A percentile compares a stretch with the other conserved stretches of the same genome.
Conservation (phyloP, 2,113 vertebrate species). For the Bothrops jararaca region DNA sequence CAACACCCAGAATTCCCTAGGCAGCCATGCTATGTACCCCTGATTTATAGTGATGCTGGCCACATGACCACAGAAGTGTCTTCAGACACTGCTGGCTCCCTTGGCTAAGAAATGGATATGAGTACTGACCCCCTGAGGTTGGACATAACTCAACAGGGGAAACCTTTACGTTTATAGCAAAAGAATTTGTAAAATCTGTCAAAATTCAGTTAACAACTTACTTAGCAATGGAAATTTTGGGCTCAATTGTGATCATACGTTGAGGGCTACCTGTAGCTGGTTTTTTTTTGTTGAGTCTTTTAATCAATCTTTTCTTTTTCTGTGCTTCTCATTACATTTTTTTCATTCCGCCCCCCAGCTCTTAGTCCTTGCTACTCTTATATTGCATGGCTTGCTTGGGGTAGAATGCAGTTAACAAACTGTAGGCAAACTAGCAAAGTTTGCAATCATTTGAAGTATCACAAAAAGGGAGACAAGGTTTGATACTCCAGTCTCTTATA, state of each 20-base stretch:
- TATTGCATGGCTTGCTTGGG: neutral
- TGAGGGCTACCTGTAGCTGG: neutral
- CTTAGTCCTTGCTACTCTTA: neutral
- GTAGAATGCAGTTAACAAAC: neutral
- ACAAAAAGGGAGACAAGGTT: neutral
- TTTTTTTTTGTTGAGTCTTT: neutral
- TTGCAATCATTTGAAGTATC: neutral
- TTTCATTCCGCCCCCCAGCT: neutral
- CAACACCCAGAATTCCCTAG: too few species aligned
- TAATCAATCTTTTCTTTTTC: neutral
- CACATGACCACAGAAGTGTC: too few species aligned
- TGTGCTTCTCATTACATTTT: neutral
- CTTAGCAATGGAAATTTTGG: neutral
- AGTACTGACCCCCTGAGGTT: neutral
- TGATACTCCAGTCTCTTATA: neutral
- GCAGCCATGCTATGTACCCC: too few species aligned
- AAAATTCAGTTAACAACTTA: neutral
- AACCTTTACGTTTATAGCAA: neutral
- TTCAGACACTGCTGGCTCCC: neutral
- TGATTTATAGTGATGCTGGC: neutral
- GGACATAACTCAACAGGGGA: neutral
- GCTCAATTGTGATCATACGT: neutral
- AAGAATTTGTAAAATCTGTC: neutral
- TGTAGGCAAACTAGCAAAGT: neutral
- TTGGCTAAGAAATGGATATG: neutral